Evolutionary conservation across 2,888 invertebrate species (phyloP), one percentile per base, ranked within the genome.

Genomic region (Diploptera punctata): DNA sequence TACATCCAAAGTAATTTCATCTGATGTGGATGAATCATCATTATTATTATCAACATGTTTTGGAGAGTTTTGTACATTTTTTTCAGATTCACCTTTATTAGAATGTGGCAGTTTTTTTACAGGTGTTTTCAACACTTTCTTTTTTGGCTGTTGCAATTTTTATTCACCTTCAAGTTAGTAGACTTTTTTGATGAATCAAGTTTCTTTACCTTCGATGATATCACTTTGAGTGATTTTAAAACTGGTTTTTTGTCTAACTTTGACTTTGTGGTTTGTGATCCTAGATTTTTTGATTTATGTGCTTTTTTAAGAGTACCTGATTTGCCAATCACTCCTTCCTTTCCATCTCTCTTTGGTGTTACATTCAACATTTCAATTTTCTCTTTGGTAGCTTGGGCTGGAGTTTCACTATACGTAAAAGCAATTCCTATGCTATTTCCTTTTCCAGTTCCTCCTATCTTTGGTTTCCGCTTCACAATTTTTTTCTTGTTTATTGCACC

Each of bases 381-480:
- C n/a, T 65, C 65, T 65, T 65, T 65, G 65, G 65, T 47, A 2
- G 65, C 4, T 65, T 47, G 44, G n/a, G 47, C 21, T 26, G 18
- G 24, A 5, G 47, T 10, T n/a, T 29, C 57, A 57, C n/a, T 74
- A 61, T 5, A 10, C 16, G 29, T 18, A 29, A 18, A 24, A 31
- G 31, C 69, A 9, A 69, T 68, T 75, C 68, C 78, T 43, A 79
- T 79, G n/a, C 77, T 77, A 57, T 76, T 77, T 29, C 76, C 74
- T 24, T 76, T 70, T 47, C 77, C 77, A 70, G 81, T 81, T 78
- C 80, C 18, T 18, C 47, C 65, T 10, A 47, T 79, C 73, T 82
- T 82, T 75, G 80, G 77, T 76, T 81, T 82, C 73, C 81, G 82
- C 72, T 80, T 80, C 18, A 80, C 76, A 67, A 81, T 75, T 73